These are phyloP conservation scores for Galerucella calmariensis DNA, from an alignment of 2,888 invertebrate genomes.

Conservation along the genomic window DNA sequence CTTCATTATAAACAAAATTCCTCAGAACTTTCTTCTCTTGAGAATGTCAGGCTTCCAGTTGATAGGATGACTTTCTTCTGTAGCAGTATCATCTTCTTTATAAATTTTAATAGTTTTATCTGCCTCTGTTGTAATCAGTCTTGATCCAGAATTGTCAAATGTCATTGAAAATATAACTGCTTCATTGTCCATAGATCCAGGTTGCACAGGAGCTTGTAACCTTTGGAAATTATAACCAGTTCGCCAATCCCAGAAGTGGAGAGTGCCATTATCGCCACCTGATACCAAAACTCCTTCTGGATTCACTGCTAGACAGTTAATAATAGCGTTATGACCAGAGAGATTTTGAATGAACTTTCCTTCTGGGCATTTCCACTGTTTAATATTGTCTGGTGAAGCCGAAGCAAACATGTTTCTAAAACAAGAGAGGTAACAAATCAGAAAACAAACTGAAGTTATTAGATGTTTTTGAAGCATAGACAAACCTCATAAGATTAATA, in stretches of 20 bases:
- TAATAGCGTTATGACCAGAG: conserved; percentile 96
- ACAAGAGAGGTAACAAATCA: background rate
- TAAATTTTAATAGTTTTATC: conserved; percentile 99
- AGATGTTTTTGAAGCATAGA: too few relatives aligned
- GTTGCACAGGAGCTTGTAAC: conserved; percentile 89
- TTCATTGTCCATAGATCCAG: conserved; percentile 99
- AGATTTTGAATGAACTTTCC: conserved; percentile 97
- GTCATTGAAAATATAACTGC: conserved; percentile 96
- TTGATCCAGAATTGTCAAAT: conserved; percentile 88
- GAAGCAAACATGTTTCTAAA: conserved; percentile 92
- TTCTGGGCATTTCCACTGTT: conserved; percentile 99
- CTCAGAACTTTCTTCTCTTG: conserved; percentile 88
- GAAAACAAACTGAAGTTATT: too few relatives aligned
- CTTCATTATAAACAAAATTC: background rate
- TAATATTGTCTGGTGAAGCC: conserved; percentile 98
- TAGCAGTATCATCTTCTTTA: conserved; percentile 95
- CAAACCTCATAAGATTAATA: too few relatives aligned
- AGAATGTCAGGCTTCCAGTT: conserved; percentile 98
- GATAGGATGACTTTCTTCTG: conserved; percentile 95
- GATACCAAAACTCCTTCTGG: conserved; percentile 96
- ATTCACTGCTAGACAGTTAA: conserved; percentile 96
- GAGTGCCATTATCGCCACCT: conserved; percentile 97
- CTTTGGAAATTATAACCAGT: conserved; percentile 99
- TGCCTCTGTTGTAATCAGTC: conserved; percentile 96
- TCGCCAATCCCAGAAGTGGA: conserved; percentile 99